Base-by-base conservation (phyloP, 2,113 vertebrate genomes). In the Puffinus mauretanicus region DNA sequence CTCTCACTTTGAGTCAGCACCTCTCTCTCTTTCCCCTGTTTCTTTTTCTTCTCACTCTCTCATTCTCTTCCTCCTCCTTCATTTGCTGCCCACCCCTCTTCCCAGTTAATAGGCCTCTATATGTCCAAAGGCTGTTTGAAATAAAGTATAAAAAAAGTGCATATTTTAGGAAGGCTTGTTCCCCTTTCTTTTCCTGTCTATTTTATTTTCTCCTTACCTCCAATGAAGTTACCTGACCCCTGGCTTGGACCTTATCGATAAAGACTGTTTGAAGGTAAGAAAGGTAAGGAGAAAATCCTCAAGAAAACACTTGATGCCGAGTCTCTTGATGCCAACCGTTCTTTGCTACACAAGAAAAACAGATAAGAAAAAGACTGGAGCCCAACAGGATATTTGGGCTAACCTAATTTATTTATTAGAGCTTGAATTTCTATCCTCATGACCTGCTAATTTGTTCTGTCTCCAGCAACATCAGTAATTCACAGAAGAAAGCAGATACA, bases 391-490 rank as follows among this genome's bases (percentile, higher is more conserved):
- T 80, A 65, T 82, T 72, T 82, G 29, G 24, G 20, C 47, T 95
- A 93, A 85, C 14, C 20, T 86, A 85, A 84, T 79, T 76, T 84
- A 57, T 81, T 82, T 93, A 61, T 94, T 66, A 95, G 72, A 87
- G 30, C 49, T 24, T 61, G 38, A 82, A 62, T 93, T 87, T 95
- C 44, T 85, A 29, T 66, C 17, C 30, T 90, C 32, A 71, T 61
- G 54, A 72, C 55, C 78, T 86, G 69, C 66, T 96, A 90, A 82
- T 94, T 96, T 96, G 15, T 88, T 91, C 90, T 94, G 79, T 91
- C 67, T 97, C 88, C 40, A 85, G 44, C 19, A 94, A 84, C 51
- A 86, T 81, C 89, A 60, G 73, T 83, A 91, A 60, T 65, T 91
- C 71, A 89, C 19, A 55, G 82, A 96, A 86, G 57, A 91, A 91